These are phyloP conservation scores for Calyptomena viridis DNA, from an alignment of 2,113 vertebrate genomes.

Conservation along the genomic window DNA sequence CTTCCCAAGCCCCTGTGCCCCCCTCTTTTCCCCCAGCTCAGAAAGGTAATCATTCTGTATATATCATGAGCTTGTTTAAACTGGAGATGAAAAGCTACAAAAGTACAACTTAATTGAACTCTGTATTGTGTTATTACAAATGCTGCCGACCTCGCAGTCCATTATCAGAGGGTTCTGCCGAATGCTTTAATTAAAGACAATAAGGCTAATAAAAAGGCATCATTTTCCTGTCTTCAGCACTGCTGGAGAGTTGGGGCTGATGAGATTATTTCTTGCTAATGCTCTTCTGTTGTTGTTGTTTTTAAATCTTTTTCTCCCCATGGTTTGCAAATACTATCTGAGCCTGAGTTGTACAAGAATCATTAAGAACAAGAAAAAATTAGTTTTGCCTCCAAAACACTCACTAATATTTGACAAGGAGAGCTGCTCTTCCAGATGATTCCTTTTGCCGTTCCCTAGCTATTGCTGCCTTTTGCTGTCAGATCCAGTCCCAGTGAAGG, in stretches of 20 bases:
- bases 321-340: constrained; percentile 65
- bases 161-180: constrained; percentile 66
- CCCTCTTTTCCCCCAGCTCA: neutral
- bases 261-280: constrained; percentile 70
- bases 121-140: constrained; percentile 69
- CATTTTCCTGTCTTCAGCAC: constrained; percentile 70
- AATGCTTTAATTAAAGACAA: constrained; percentile 77
- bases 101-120: constrained; percentile 71
- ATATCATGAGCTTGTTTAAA: constrained; percentile 63
- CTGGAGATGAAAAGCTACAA: constrained; percentile 61
- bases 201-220: constrained; percentile 76
- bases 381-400: neutral
- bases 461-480: neutral
- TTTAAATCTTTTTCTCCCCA: constrained; percentile 33
- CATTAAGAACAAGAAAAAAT: constrained; percentile 15
- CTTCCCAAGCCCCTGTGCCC: neutral
- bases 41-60: constrained; percentile 47
- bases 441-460: neutral
- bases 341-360: neutral
- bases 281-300: constrained; percentile 61
- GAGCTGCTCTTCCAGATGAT: neutral
- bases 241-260: constrained; percentile 66
- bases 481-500: neutral
- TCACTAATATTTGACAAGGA: neutral
- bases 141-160: constrained; percentile 65